Base-by-base conservation (phyloP, 2,113 vertebrate species). In the Aphelocoma coerulescens region DNA sequence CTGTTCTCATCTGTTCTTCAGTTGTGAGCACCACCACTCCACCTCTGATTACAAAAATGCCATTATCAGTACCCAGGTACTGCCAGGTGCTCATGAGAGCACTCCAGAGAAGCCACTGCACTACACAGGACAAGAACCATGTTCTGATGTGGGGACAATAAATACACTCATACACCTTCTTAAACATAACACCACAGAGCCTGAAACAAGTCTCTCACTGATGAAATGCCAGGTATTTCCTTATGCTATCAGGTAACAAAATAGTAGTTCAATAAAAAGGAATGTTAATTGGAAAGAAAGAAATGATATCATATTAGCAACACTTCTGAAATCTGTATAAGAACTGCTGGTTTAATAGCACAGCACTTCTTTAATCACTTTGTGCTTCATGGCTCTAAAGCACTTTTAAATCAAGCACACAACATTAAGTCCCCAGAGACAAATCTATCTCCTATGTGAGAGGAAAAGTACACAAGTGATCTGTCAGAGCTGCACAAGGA, bases 391-490 rank as follows among this genome's bases (percentile, higher is more conserved):
- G 72, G 68, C 85, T 84, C 76, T 77, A 74, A 81, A 95, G 61
- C 73, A 76, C 61, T 94, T 95, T 49, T 37, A 65, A 89, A 88
- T 73, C 68, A 80, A 93, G 35, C 52, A 76, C 71, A 52, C 17
- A 7, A 41, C 89, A 63, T 43, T 14, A 52, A 74, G 61, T 57
- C 68, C 76, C 82, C 33, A 37, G 75, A 95, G 71, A 80, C 58
- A 82, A 66, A 74, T 86, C 77, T 55, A 33, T 81, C 91, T 95
- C 72, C 55, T 44, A 1, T 91, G 67, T 65, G 85, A 95, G 82
- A 88, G 33, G 27, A 14, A 69, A 95, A 95, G 85, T 55, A 93
- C 78, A 88, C 74, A 94, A 93, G 39, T 32, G 48, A 88, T 80
- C 61, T 69, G 46, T 74, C 68, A 48, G 9, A 74, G 75, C 82